These are phyloP conservation scores for Argya squamiceps DNA, from an alignment of 2,797 vertebrate species.

Conservation along the genomic window DNA sequence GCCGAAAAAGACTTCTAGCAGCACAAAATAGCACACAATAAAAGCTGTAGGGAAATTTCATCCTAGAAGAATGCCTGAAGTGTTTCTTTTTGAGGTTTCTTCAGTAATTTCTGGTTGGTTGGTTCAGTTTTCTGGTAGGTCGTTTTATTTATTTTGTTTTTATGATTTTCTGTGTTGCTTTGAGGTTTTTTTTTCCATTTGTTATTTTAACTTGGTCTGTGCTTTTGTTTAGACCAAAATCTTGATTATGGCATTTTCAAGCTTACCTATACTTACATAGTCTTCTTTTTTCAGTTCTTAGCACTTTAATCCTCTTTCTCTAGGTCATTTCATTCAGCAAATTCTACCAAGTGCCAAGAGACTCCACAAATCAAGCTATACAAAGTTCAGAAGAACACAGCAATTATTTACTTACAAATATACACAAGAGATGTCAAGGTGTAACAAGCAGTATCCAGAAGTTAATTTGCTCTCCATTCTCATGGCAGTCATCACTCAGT, in stretches of 20 bases:
- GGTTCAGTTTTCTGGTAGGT: not conserved
- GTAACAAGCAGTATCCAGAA: not conserved
- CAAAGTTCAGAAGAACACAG: not conserved
- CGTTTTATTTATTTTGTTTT: not conserved
- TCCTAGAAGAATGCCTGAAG: not conserved
- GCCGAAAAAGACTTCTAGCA: fast-evolving
- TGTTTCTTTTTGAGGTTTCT: fast-evolving
- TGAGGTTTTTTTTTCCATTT: not conserved
- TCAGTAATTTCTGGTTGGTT: not conserved
- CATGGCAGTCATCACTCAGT: fast-evolving
- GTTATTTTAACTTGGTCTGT: not conserved
- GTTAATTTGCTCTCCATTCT: not conserved
- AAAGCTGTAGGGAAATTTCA: not conserved
- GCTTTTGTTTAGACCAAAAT: not conserved
- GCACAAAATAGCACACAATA: not conserved
- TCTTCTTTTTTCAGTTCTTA: not conserved
- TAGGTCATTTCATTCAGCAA: not conserved
- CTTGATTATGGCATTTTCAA: not conserved
- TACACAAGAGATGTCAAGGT: not conserved
- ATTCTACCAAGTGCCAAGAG: not conserved
- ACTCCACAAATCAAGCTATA: not conserved
- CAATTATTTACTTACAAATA: not conserved
- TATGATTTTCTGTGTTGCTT: not conserved
- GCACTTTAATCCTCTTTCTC: not conserved
- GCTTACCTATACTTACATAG: not conserved